Evolutionary conservation across 2,888 invertebrate genomes (phyloP), one percentile per base, ranked within the genome.

Genomic region (Habroteleia sp.): DNA sequence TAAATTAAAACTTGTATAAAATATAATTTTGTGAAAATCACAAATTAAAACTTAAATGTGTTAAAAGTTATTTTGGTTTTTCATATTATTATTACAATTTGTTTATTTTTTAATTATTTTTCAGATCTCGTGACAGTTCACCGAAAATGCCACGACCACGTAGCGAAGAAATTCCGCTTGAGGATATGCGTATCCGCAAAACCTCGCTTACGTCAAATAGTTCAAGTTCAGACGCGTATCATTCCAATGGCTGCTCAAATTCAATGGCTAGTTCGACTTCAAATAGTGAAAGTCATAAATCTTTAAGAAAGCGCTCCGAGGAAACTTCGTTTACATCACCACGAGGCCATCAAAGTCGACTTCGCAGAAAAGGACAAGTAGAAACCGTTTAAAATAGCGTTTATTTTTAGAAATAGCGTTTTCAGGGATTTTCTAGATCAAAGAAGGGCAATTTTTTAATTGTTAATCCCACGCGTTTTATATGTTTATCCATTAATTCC

Each of bases 101-200:
- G n/a, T n/a, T n/a, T n/a, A n/a, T n/a, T n/a, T n/a, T n/a, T n/a
- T n/a, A n/a, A n/a, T n/a, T n/a, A n/a, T n/a, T n/a, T n/a, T n/a
- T n/a, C n/a, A 68, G 68, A 31, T 68, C 94, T 0, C 90, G 95
- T 3, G 94, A 95, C 13, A 91, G 91, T 8, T 95, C 95, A n/a
- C 93, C 93, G 0, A 90, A 92, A 72, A 90, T 92, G 89, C 94
- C 94, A 0, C 90, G 95, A 29, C 93, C 95, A 0, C 91, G 94
- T 65, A 94, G 93, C 14, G 93, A 95, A 83, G 95, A 95, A 81
- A 96, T 96, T 39, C 95, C 95, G 0, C 87, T 96, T 33, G 95
- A 95, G 82, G 93, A 95, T 76, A 94, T 96, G 82, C 92, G 92
- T 3, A 77, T 84, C 16, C 81, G 87, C 3, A 88, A 87, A 74